Percentiles rank a stretch among this genome's conserved stretches.
phyloP scores from a whole-genome alignment of 2,113 vertebrate species.

The Oncorhynchus masou region DNA sequence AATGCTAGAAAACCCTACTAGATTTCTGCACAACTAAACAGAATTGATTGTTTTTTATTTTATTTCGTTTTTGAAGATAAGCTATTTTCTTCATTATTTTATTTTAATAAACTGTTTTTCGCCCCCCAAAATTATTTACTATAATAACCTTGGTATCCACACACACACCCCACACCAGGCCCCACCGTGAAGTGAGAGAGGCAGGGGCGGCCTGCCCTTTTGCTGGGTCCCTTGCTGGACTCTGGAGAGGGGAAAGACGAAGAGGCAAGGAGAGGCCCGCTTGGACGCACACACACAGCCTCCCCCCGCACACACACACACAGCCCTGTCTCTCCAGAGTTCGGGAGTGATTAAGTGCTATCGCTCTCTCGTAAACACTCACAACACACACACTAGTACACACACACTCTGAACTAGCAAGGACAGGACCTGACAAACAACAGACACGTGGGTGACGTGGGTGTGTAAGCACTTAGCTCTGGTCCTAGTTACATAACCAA shows the following conservation, averaged over 20 bases:
- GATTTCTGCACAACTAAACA: too few relatives aligned
- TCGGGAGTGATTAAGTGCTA: constrained; percentile 9
- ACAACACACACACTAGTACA: constrained; percentile 1
- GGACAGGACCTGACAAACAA: constrained; percentile 41
- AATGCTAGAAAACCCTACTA: too few relatives aligned
- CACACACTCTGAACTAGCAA: constrained; percentile 14
- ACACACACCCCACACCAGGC: constrained; percentile 43
- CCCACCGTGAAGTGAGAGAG: constrained; percentile 47
- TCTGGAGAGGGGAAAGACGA: constrained; percentile 71
- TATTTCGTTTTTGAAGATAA: too few relatives aligned
- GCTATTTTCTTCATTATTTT: too few relatives aligned
- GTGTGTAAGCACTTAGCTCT: constrained; percentile 33
- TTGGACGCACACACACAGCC: not conserved
- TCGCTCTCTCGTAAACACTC: not conserved
- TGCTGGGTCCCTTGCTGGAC: constrained; percentile 72
- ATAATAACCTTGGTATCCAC: constrained; percentile 36
- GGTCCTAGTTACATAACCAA: constrained; percentile 48
- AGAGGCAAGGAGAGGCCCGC: constrained; percentile 64
- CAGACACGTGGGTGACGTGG: constrained; percentile 41
- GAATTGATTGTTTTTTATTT: too few relatives aligned
- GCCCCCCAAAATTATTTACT: too few relatives aligned
- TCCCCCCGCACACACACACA: not conserved
- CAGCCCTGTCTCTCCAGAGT: not conserved
- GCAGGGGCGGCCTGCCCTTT: constrained; percentile 64
- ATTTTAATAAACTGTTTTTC: too few relatives aligned